A percentile compares a stretch with the other conserved stretches of the same genome.
These are phyloP conservation scores for Gouania willdenowi DNA, from an alignment of 2,797 vertebrate species.

Conservation along the genomic window DNA sequence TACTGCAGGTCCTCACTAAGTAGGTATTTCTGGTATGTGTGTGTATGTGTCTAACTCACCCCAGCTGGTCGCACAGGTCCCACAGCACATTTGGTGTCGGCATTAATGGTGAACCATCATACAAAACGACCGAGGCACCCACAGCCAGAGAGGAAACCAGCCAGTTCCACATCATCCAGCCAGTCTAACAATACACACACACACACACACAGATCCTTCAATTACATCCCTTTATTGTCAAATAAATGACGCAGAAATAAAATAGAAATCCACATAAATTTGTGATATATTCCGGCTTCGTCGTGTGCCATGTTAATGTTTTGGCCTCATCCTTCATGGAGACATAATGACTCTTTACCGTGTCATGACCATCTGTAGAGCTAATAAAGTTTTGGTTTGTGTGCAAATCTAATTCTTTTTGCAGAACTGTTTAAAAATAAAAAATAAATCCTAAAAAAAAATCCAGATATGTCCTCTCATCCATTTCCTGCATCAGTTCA, in stretches of 20 bases:
- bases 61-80: conserved; percentile 90
- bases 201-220: conserved; percentile 17
- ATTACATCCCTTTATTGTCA: conserved; percentile 28
- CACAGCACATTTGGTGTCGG: conserved; percentile 88
- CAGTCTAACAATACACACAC: conserved; percentile 84
- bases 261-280: no score
- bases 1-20: no score
- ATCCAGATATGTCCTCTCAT: no score
- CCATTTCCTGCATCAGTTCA: no score
- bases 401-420: no score
- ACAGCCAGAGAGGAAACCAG: conserved; percentile 86
- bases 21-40: no score
- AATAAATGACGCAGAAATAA: conserved; percentile 14
- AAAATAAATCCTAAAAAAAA: no score
- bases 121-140: conserved; percentile 89
- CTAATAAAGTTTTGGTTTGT: no score
- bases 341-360: no score
- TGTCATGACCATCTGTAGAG: no score
- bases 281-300: no score
- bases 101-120: conserved; percentile 93
- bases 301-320: conserved; percentile 12
- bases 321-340: neutral
- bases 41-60: conserved; percentile 68
- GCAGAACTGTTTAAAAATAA: no score
- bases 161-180: conserved; percentile 99